Base-by-base conservation (phyloP, 2,113 vertebrate genomes). In the Anguilla rostrata region DNA sequence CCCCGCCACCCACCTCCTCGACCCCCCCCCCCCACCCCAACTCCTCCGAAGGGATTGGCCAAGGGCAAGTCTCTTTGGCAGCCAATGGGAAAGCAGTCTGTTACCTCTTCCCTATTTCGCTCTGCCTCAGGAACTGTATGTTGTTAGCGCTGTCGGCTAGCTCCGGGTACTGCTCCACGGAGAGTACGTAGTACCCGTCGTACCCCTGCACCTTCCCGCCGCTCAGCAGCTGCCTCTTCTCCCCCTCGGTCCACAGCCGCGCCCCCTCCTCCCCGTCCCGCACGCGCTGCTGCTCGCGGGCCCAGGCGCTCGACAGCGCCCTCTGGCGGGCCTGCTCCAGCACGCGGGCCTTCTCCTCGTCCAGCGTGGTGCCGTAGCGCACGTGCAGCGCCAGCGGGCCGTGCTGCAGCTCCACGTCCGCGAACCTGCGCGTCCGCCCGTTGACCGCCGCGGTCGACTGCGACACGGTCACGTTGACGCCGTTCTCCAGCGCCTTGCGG, bases 41-140 rank as follows among this genome's bases (percentile, higher is more conserved):
- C 90, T 91, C 92, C 93, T 95, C 90, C 90, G 92, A 91, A 90
- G 90, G 91, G 91, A 92, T 91, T 85, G 93, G 93, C 93, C 92
- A 92, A 80, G 88, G 93, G 91, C 84, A 90, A 34, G 94, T 96
- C 93, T 96, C 96, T 96, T 96, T 96, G 96, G 96, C 95, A 95
- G 95, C 94, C 90, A 91, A 91, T 90, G 88, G 43, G 90, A 88
- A 86, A 91, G 89, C 94, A 91, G 94, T 94, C 95, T 96, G 98
- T 98, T 99, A 99, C 98, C 98, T 99, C 92, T 97, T 99, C 83
- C 98, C 98, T 89, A 99, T 99, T 94, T 99, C 98, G 87, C 97
- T 99, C 95, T 99, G 98, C 94, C 98, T 95, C 86, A 99, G 97
- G 94, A 99, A 99, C 92, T 99, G 98, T 93, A 99, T 97, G 92